These are phyloP conservation scores for Strigamia maritima DNA, from an alignment of 2,888 invertebrate species.

Conservation along the genomic window DNA sequence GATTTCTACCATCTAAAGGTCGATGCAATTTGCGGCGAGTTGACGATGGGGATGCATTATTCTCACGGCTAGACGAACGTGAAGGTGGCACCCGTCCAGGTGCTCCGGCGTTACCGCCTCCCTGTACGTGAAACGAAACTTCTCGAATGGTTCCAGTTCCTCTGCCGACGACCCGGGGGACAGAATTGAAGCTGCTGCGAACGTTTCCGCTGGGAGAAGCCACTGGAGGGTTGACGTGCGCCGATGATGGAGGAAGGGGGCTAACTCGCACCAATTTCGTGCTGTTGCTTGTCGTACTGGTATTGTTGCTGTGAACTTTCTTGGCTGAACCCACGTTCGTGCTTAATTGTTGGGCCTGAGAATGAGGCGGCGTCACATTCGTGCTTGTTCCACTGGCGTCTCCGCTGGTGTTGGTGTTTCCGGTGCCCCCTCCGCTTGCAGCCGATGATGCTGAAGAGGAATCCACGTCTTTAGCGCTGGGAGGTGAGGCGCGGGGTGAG, in stretches of 20 bases:
- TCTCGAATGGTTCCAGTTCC: conserved; percentile 42
- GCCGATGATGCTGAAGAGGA: conserved; percentile 46
- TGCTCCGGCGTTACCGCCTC: conserved; percentile 8
- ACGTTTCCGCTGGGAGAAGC: conserved; percentile 2
- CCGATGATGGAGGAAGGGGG: neutral
- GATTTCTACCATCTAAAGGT: conserved; percentile 41
- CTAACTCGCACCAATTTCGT: conserved; percentile 27
- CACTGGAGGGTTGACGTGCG: neutral
- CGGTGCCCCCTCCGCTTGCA: conserved; percentile 50
- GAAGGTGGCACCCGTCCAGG: conserved; percentile 36
- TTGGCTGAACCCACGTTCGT: neutral
- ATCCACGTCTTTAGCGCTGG: conserved; percentile 34
- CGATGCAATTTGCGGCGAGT: conserved; percentile 41
- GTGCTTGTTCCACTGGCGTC: neutral
- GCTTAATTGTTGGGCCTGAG: neutral
- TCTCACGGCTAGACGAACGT: conserved; percentile 15
- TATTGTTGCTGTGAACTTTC: neutral
- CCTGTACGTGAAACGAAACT: conserved; percentile 36
- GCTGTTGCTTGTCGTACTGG: neutral
- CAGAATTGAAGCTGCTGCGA: neutral
- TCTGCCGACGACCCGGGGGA: conserved; percentile 10
- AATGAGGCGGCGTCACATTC: neutral
- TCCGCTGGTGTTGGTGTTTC: neutral
- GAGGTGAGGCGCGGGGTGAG: conserved; percentile 36
- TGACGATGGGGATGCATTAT: conserved; percentile 38